Evolutionary conservation across 2,113 vertebrate species (phyloP).

Genomic region (Cryptotis parvus): DNA sequence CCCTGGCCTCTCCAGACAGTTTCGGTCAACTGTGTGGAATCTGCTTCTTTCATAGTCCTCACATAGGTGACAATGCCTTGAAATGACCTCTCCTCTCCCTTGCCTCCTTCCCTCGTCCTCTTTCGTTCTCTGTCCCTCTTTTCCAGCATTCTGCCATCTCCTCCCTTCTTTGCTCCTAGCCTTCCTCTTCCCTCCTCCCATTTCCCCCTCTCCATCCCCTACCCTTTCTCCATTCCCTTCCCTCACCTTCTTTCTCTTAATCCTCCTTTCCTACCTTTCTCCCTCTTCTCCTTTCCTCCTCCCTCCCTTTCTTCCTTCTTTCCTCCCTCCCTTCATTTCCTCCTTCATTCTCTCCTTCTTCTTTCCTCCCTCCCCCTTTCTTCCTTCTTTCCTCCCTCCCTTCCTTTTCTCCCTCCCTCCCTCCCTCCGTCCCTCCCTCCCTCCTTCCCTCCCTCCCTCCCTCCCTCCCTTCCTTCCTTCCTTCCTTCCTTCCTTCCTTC

Average conservation of each 20-base stretch:
- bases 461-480: background rate
- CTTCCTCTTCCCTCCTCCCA: background rate
- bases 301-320: accelerated
- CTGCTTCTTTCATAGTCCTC: background rate
- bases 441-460: too few relatives aligned
- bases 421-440: background rate
- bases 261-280: too few relatives aligned
- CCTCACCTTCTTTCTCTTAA: background rate
- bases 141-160: too few relatives aligned
- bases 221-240: too few relatives aligned
- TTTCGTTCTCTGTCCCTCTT: too few relatives aligned
- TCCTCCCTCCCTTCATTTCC: background rate
- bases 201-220: too few relatives aligned
- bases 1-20: slow-evolving; percentile 9
- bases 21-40: background rate
- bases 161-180: too few relatives aligned
- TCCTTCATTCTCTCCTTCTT: background rate
- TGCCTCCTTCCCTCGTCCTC: too few relatives aligned
- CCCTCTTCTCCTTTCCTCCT: too few relatives aligned
- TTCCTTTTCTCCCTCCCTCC: too few relatives aligned
- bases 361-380: too few relatives aligned
- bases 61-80: background rate
- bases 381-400: too few relatives aligned
- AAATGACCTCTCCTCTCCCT: accelerated
- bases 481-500: accelerated